A percentile compares a stretch with the other conserved stretches of the same genome.
Conservation (phyloP, 2,113 vertebrate genomes). For the Mugil cephalus region DNA sequence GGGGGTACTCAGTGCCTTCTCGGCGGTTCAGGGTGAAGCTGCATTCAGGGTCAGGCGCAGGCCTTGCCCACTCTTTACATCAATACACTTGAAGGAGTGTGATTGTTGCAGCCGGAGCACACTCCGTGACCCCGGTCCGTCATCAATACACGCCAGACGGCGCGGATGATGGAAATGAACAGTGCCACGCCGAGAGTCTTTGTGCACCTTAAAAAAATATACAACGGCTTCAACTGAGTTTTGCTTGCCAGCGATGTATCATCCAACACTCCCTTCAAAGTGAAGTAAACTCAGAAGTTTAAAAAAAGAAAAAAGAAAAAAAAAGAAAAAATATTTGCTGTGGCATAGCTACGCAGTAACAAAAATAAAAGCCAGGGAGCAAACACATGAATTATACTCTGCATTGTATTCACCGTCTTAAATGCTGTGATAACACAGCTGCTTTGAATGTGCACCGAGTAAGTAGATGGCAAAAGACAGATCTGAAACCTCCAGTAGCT, state of each 20-base stretch:
- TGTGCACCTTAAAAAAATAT: not conserved
- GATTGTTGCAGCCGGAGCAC: slow-evolving; percentile 36
- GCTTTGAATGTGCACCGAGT: slow-evolving; percentile 18
- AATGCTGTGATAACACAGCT: slow-evolving; percentile 19
- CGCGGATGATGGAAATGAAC: slow-evolving; percentile 26
- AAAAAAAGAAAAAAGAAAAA: not conserved
- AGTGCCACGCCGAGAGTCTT: not conserved
- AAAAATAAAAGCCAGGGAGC: slow-evolving; percentile 21
- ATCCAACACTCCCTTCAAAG: too few relatives aligned
- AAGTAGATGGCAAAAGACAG: slow-evolving; percentile 15
- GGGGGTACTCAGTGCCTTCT: not conserved
- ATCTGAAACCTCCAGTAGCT: slow-evolving; percentile 14
- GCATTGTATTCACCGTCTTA: slow-evolving; percentile 22
- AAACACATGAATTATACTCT: not conserved
- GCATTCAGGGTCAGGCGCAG: slow-evolving; percentile 37
- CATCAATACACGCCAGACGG: slow-evolving; percentile 32
- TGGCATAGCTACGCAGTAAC: not conserved
- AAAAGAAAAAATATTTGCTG: not conserved
- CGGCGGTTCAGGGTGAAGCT: slow-evolving; percentile 5
- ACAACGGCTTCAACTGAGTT: not conserved
- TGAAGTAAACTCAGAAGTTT: not conserved
- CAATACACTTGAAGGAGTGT: slow-evolving; percentile 37
- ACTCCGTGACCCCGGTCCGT: slow-evolving; percentile 21
- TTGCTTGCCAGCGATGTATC: not conserved
- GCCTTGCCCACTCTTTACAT: slow-evolving; percentile 20